phyloP scores from a whole-genome alignment of 2,113 vertebrate species.

The Leptocoma aspasia region DNA sequence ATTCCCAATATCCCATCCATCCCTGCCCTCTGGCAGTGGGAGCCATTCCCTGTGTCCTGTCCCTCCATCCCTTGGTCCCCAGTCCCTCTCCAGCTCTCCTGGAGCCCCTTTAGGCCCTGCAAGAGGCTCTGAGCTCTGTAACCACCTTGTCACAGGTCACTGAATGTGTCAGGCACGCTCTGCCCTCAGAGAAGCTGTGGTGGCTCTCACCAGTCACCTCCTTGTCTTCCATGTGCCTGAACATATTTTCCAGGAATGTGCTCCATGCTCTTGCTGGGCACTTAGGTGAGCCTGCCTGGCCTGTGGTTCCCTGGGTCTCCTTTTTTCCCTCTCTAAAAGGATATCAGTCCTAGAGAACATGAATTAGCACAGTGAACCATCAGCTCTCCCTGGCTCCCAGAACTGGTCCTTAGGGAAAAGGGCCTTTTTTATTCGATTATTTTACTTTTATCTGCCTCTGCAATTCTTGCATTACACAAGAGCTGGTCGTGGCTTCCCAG shows the following conservation, averaged over 20 bases:
- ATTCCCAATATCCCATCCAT: background rate
- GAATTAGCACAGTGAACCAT: background rate
- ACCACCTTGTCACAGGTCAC: background rate
- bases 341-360: background rate
- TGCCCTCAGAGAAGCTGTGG: background rate
- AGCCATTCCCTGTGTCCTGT: background rate
- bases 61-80: background rate
- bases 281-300: background rate
- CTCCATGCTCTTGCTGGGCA: background rate
- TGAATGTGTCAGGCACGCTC: fast-evolving
- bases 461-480: background rate
- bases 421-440: background rate
- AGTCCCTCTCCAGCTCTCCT: background rate
- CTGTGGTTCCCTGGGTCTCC: background rate
- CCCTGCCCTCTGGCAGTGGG: background rate
- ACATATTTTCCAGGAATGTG: background rate
- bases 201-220: background rate
- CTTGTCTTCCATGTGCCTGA: background rate
- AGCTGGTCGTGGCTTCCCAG: background rate
- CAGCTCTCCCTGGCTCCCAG: background rate
- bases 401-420: background rate
- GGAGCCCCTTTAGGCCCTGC: fast-evolving
- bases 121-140: background rate
- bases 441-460: background rate
- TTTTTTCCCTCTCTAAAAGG: background rate